Evolutionary conservation across 2,113 vertebrate species (phyloP), one percentile per base, ranked within the genome.

Genomic region (Sitta europaea): DNA sequence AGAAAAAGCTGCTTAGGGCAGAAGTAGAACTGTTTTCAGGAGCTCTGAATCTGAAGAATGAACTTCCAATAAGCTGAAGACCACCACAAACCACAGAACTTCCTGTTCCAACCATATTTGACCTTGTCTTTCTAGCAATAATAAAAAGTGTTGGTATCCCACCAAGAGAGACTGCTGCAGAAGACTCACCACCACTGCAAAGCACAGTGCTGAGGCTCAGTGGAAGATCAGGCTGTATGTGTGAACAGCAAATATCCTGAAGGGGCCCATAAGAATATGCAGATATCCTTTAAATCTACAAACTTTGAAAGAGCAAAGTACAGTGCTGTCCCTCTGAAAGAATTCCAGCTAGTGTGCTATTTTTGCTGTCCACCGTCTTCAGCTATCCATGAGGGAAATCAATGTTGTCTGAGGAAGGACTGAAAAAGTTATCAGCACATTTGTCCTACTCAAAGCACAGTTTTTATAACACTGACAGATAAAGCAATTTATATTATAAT

Each of bases 1-100:
- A 74, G 33, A 29, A 70, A 76, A 80, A 54, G 20, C 11, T 66
- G 13, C 38, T 82, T 28, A 5, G 18, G 28, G 25, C 42, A 67
- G 59, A 48, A 79, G 17, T 36, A 61, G 16, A 88, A 67, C 21
- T 14, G n/a, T 3, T 25, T 67, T 72, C 90, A 80, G 54, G 83
- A 94, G 18, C 33, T 87, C 68, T 74, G 47, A 81, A 67, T 74
- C 29, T 89, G 35, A 68, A 77, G 35, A 87, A 86, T 51, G 12
- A 94, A 74, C 27, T 91, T 80, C 27, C 68, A 80, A 31, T 59
- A 53, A 83, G 24, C 22, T 51, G 28, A 90, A 70, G 78, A 74
- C 54, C 66, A 86, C 62, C 54, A 85, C 54, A 94, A 94, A 57
- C 20, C 70, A 90, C 66, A 75, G 40, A 82, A 68, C 23, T 82